phyloP scores from a whole-genome alignment of 2,113 vertebrate genomes.

The Chaetura pelagica region DNA sequence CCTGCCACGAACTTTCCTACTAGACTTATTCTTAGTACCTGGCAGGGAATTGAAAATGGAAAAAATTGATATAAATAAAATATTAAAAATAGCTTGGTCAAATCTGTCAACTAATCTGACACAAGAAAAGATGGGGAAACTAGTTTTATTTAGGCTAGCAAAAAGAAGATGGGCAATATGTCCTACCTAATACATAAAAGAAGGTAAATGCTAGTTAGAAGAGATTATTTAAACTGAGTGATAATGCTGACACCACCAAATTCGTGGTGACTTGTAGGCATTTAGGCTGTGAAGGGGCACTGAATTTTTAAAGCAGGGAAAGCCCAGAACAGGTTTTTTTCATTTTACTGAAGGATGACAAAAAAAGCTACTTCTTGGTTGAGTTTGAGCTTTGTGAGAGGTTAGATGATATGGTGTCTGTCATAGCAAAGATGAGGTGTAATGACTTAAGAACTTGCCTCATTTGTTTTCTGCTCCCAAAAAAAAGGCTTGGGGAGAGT shows the following conservation, averaged over 20 bases:
- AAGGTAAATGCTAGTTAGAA: background rate
- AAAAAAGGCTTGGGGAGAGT: background rate
- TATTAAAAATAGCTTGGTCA: background rate
- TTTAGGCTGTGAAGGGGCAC: background rate
- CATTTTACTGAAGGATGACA: background rate
- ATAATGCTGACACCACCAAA: background rate
- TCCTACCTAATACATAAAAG: background rate
- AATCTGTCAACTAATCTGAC: background rate
- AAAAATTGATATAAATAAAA: background rate
- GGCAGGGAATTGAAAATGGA: background rate
- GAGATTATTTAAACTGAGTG: background rate
- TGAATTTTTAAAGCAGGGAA: background rate
- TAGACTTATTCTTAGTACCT: background rate
- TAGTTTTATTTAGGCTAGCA: background rate
- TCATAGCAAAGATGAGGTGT: background rate
- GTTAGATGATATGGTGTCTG: background rate
- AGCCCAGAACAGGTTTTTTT: background rate
- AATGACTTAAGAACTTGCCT: background rate
- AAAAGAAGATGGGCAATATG: background rate
- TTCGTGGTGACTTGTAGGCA: background rate
- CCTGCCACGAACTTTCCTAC: background rate
- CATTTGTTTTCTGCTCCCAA: background rate
- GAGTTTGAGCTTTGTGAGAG: background rate
- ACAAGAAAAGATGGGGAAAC: background rate
- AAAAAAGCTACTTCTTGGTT: background rate